Evolutionary conservation across 2,797 vertebrate genomes (phyloP), one percentile per base, ranked within the genome.

Genomic region (Smutsia temminckii): DNA sequence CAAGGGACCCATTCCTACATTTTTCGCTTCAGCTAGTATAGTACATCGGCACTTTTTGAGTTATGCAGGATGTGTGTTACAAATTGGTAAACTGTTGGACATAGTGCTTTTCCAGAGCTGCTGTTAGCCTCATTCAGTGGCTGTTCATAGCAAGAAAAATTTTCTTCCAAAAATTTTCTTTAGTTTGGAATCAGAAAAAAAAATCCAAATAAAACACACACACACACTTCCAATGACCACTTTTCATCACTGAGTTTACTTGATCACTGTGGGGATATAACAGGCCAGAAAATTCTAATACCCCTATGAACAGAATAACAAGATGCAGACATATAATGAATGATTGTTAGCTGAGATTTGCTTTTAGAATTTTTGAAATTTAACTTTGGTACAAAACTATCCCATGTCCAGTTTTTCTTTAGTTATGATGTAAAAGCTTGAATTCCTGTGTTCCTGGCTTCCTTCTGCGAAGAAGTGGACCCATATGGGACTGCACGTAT

Each of bases 401-500:
- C 92, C 40, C 21, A 9, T 64, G 40, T 55, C 61, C 21, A 29
- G 11, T 87, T 93, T 85, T 74, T 51, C 75, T 93, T 61, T 85
- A 78, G 64, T 84, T 97, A 53, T 93, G 57, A 71, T 85, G 13
- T 37, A 53, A 72, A 80, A 95, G 74, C 89, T 95, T 79, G 37
- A 74, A 90, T 90, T 93, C 40, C 81, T 11, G 40, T 86, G 88
- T 87, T 88, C 66, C 40, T 92, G 90, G 75, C 64, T 92, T 85
- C 85, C 32, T 94, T 96, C 61, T 75, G 71, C 85, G 89, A 95
- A 87, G 42, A 63, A 93, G 68, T 72, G 16, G 2, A 78, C 72
- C 93, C 89, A 66, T 74, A 77, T 87, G 93, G 94, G 86, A 63
- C 11, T 23, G 64, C 93, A 93, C 86, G 23, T 95, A 94, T 79